Base-by-base conservation (phyloP, 2,797 vertebrate species). In the Carapus acus region DNA sequence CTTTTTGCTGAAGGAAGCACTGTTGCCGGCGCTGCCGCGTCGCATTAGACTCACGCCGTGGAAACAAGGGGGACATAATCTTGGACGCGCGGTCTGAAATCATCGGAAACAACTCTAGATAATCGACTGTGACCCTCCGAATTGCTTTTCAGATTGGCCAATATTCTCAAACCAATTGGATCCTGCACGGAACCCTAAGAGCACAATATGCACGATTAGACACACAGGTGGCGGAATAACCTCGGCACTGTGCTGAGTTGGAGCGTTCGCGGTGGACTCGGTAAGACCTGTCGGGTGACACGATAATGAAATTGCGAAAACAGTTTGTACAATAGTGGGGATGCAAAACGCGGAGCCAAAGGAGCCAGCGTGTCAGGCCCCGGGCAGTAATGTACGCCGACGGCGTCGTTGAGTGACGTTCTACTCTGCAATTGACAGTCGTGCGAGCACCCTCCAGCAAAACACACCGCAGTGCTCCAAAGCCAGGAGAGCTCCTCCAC, bases 1-100 rank as follows among this genome's bases (percentile, higher is more conserved):
- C 76, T 84, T 85, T 88, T 77, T 83, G 85, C 84, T 87, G 84
- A 85, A 85, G 81, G 81, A 87, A 74, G 85, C 80, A 81, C 73
- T 67, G 78, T 80, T 78, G 76, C 76, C 83, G 81, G 81, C 71
- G 64, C 74, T 85, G 87, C 81, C 86, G 84, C 62, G 80, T 81
- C 82, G 78, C 78, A 85, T 88, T 85, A 88, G 61, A 79, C 71
- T 90, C 86, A 83, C 77, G 52, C 72, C 53, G 61, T 70, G 80
- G 83, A 85, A 85, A 86, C 74, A 85, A 79, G 76, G 73, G 27
- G 83, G 71, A 67, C 77, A 78, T 80, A 80, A 83, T 86, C 77
- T 84, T 81, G 77, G 83, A 81, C 83, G 78, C 80, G 85, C 84
- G 86, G 85, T 86, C 83, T 76, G 73, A 76, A 86, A 79, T 73